phyloP scores from a whole-genome alignment of 2,888 invertebrate species.

The Tenthredo amoena region DNA sequence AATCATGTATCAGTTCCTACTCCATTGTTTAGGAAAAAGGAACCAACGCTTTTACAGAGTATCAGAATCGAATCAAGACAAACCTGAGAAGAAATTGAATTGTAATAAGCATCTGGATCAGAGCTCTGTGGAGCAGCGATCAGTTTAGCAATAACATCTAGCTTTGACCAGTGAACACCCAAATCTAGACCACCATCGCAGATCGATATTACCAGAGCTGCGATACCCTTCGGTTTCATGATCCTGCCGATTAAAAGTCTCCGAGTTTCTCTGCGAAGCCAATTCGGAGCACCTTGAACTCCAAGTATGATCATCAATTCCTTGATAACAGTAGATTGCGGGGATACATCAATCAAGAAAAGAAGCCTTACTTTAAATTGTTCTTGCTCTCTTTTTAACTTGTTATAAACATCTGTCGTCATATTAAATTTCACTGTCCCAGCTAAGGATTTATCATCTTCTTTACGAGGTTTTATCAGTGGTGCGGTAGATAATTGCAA shows the following conservation, averaged over 20 bases:
- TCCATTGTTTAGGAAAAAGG: not conserved
- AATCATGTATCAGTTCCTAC: not conserved
- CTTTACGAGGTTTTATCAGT: slow-evolving; percentile 80
- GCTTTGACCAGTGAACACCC: slow-evolving; percentile 84
- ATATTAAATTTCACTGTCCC: slow-evolving; percentile 76
- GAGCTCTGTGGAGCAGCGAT: slow-evolving; percentile 79
- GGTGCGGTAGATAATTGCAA: slow-evolving; percentile 86
- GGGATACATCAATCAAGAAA: slow-evolving; percentile 80
- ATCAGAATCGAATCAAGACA: not conserved
- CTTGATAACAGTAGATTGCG: slow-evolving; percentile 83
- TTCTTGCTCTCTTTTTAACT: slow-evolving; percentile 79
- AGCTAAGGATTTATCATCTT: not conserved
- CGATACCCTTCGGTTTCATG: slow-evolving; percentile 82
- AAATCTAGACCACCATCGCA: slow-evolving; percentile 81
- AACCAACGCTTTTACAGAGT: slow-evolving; percentile 18
- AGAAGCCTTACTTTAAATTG: slow-evolving; percentile 80
- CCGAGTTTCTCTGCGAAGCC: slow-evolving; percentile 83
- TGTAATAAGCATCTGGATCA: slow-evolving; percentile 79
- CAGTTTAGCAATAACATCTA: slow-evolving; percentile 84
- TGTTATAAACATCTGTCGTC: slow-evolving; percentile 81
- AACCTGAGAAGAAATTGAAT: slow-evolving; percentile 76
- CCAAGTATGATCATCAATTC: slow-evolving; percentile 85
- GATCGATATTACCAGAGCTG: slow-evolving; percentile 83
- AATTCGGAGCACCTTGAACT: slow-evolving; percentile 80
- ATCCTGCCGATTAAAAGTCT: slow-evolving; percentile 83